Evolutionary conservation across 2,113 vertebrate species (phyloP), one percentile per base, ranked within the genome.

Genomic region (Megaceryle torquata): DNA sequence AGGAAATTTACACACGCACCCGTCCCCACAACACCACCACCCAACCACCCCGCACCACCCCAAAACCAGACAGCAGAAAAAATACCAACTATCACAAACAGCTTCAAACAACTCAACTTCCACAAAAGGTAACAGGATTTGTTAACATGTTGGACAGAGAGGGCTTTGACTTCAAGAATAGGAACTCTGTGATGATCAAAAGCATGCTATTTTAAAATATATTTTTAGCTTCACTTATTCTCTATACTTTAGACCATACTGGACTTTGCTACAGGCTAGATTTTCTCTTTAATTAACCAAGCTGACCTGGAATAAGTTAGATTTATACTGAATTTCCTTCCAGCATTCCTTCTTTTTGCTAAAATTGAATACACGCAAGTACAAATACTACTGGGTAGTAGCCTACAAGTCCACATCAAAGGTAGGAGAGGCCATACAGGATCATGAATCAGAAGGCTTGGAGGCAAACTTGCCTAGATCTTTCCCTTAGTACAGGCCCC

Each of bases 251-350:
- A 92, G 86, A 68, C 69, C 60, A 77, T 57, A 28, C 35, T 44
- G 61, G 81, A 76, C 80, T 91, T 41, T 12, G 69, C 86, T 70
- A 3, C 81, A 84, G 86, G 93, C 86, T 82, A 20, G 8, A 51
- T 86, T 93, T 93, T 86, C 85, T 82, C 81, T 86, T 89, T 93
- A 92, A 95, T 95, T 95, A 95, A 92, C 24, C 18, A 93, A 60
- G 26, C 35, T 84, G 91, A 92, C 86, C 91, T 61, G 24, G 21
- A 92, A 61, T 17, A 39, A 93, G 75, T 69, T 31, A 64, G 50
- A 70, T 6, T 86, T 64, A 26, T 1, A 9, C 65, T 54, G 79
- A 13, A 53, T 68, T 94, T 87, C 82, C 90, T 95, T 71, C 29
- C 43, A 93, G 82, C 48, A 19, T 39, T 64, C 48, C 35, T 82